Base-by-base conservation (phyloP, 2,888 invertebrate species). In the Alcis repandata region DNA sequence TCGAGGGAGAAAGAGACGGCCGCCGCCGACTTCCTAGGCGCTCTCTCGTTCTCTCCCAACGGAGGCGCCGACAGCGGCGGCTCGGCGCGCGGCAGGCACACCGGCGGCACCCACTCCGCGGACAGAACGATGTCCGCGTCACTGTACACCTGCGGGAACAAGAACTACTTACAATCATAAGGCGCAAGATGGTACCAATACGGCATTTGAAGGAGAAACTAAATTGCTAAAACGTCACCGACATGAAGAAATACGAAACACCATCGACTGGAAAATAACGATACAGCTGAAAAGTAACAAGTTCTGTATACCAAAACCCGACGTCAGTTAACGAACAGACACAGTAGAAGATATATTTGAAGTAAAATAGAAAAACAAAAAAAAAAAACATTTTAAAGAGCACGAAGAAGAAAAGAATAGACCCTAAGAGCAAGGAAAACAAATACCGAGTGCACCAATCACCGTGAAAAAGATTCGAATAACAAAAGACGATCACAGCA, bases 111-210 rank as follows among this genome's bases (percentile, higher is more conserved):
- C 96, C 97, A 97, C 72, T 97, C 97, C 69, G 97, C 96, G 43
- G 97, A 97, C 78, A 97, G 94, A 68, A 98, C 97, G 82, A 98
- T 97, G 87, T 98, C 97, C 63, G 97, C 97, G 89, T 98, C 97
- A 84, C 97, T 97, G 89, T 97, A 97, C 74, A 96, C 95, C 94
- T 95, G 82, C 13, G 77, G 54, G 54, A 48, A 60, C 2, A 67
- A 59, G 48, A 71, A 67, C 71, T 68, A 53, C 59, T 48, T 54
- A 54, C 59, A 46, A 53, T 63, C 58, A 53, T 43, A 52, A 40
- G 32, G 20, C 22, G 43, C 32, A 32, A 45, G 19, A 9, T 51
- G 6, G 9, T 19, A 46, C 46, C 15, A 19, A 1, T 17, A 43
- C 36, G 17, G 43, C 27, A 40, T 38, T 56, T 43, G 10, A 51